phyloP scores from a whole-genome alignment of 2,113 vertebrate genomes.

The Neopipo cinnamomea region DNA sequence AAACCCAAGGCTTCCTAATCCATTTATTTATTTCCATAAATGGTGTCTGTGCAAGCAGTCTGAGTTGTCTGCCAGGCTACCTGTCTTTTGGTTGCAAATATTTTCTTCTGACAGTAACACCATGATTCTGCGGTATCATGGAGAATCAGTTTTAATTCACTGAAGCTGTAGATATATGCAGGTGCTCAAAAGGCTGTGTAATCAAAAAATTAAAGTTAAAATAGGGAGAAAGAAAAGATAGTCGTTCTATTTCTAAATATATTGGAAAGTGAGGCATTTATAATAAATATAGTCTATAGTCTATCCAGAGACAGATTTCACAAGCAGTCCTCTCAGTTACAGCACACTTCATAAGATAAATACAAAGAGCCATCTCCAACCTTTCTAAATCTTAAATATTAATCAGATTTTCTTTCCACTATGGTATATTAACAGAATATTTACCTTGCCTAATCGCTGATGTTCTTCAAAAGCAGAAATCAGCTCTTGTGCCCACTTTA shows the following conservation, averaged over 20 bases:
- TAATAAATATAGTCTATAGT: background rate
- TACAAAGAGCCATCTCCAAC: background rate
- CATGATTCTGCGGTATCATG: background rate
- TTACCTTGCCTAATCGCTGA: slow-evolving; percentile 95
- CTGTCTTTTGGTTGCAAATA: slow-evolving; percentile 54
- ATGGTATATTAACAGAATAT: slow-evolving; percentile 48
- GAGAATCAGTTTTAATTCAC: slow-evolving; percentile 26
- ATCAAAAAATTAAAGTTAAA: background rate
- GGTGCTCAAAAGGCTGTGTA: background rate
- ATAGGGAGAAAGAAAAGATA: background rate
- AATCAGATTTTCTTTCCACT: background rate
- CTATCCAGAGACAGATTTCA: background rate
- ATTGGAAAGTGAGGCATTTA: background rate
- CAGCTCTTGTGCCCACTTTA: slow-evolving; percentile 92
- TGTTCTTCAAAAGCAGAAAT: slow-evolving; percentile 91
- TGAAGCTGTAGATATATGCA: background rate
- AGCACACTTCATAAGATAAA: background rate
- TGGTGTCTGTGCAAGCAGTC: slow-evolving; percentile 27
- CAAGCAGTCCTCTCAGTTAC: background rate
- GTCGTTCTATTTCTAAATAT: background rate
- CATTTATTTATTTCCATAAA: slow-evolving; percentile 48
- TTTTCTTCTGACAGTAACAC: slow-evolving; percentile 20
- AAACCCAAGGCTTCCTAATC: slow-evolving; percentile 35
- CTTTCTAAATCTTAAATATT: slow-evolving; percentile 20
- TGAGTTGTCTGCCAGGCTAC: slow-evolving; percentile 39